Conservation (phyloP, 2,113 vertebrate genomes). For the Lepisosteus oculatus region DNA sequence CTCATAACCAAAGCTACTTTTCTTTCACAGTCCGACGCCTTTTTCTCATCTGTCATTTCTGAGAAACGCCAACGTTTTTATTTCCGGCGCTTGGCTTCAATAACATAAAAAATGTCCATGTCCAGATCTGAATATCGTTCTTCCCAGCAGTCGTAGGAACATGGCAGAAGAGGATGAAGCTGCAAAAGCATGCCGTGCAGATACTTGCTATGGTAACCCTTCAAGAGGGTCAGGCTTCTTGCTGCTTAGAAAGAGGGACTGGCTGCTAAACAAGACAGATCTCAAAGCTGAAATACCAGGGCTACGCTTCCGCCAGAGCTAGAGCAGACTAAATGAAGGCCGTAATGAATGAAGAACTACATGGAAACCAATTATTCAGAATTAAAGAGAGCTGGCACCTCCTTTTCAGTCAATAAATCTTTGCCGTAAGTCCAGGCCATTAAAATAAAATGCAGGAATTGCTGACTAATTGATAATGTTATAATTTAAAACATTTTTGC, state of each 20-base stretch:
- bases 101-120: too few relatives aligned
- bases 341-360: slow-evolving; percentile 31
- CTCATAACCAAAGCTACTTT: too few relatives aligned
- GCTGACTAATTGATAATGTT: slow-evolving; percentile 64
- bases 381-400: slow-evolving; percentile 40
- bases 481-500: slow-evolving; percentile 52
- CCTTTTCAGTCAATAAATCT: slow-evolving; percentile 60
- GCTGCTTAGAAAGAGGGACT: background rate
- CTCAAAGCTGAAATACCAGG: background rate
- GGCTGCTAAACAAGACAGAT: background rate
- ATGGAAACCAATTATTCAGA: slow-evolving; percentile 31
- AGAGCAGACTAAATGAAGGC: slow-evolving; percentile 1
- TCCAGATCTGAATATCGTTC: too few relatives aligned
- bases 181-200: too few relatives aligned
- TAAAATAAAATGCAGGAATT: slow-evolving; percentile 54
- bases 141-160: too few relatives aligned
- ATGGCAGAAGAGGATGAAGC: too few relatives aligned
- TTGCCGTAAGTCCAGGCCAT: slow-evolving; percentile 36
- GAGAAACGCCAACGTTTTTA: too few relatives aligned
- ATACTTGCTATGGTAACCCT: too few relatives aligned
- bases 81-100: too few relatives aligned
- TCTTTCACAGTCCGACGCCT: too few relatives aligned
- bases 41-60: too few relatives aligned
- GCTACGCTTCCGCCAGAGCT: background rate
- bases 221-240: background rate